These are phyloP conservation scores for Mormyrus hasselquistii DNA, from an alignment of 2,797 vertebrate genomes.

Conservation along the genomic window DNA sequence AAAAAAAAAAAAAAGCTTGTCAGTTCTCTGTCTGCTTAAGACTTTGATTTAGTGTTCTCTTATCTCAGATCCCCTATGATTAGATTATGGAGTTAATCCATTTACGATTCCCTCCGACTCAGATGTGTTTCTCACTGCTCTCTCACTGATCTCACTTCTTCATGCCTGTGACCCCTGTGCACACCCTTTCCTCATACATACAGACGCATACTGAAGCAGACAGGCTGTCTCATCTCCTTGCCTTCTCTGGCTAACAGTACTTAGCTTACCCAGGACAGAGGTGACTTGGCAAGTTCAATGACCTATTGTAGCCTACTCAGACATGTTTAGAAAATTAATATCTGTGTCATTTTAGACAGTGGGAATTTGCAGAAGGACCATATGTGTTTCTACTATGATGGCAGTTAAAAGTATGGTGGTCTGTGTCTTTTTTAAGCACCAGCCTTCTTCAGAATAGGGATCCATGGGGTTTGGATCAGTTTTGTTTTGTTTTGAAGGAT, in stretches of 20 bases:
- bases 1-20: constrained; percentile 11
- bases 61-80: constrained; percentile 35
- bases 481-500: background rate
- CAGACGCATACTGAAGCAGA: background rate
- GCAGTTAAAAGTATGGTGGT: background rate
- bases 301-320: background rate
- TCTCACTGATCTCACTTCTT: constrained; percentile 2
- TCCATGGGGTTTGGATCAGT: background rate
- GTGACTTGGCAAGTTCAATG: background rate
- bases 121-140: constrained; percentile 11
- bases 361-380: background rate
- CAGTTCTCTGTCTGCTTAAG: constrained; percentile 28
- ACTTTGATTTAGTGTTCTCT: constrained; percentile 33
- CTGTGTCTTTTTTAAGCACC: background rate
- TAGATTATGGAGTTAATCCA: constrained; percentile 39
- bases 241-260: background rate
- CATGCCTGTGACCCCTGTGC: background rate
- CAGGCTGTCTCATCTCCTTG: background rate
- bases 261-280: background rate
- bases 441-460: background rate
- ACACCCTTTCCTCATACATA: background rate
- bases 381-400: background rate
- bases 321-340: background rate
- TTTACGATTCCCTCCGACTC: constrained; percentile 26
- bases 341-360: background rate